Evolutionary conservation across 2,888 invertebrate species (phyloP).

Genomic region (Oxyteleia sp.): DNA sequence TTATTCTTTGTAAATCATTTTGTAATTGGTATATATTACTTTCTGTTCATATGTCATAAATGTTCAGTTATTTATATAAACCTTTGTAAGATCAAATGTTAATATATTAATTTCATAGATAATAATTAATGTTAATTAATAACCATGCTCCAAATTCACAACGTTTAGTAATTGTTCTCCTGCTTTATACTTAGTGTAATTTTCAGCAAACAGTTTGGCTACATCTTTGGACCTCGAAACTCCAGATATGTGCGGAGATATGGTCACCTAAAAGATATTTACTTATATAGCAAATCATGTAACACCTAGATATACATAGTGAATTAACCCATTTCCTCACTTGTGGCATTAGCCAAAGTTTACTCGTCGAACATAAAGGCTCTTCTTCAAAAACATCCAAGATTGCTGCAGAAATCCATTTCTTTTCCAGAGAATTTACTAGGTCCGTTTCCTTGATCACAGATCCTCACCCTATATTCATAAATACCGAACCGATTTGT

Average conservation of each 20-base stretch:
- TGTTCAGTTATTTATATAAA: neutral
- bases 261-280: slow-evolving; percentile 84
- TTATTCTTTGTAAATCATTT: too few relatives aligned
- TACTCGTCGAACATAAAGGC: slow-evolving; percentile 88
- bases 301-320: too few relatives aligned
- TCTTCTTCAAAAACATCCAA: slow-evolving; percentile 89
- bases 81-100: neutral
- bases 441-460: slow-evolving; percentile 88
- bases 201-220: slow-evolving; percentile 87
- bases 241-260: slow-evolving; percentile 88
- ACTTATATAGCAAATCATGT: neutral
- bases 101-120: slow-evolving; percentile 25
- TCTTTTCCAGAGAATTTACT: slow-evolving; percentile 88
- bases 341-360: slow-evolving; percentile 88
- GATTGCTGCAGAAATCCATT: slow-evolving; percentile 89
- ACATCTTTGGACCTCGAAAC: slow-evolving; percentile 86
- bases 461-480: slow-evolving; percentile 90
- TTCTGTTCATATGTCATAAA: neutral
- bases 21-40: neutral
- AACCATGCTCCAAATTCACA: slow-evolving; percentile 86
- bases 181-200: slow-evolving; percentile 86
- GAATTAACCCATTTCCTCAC: slow-evolving; percentile 85
- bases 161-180: slow-evolving; percentile 85
- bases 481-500: slow-evolving; percentile 88
- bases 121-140: slow-evolving; percentile 82